Evolutionary conservation across 2,888 invertebrate species (phyloP), one percentile per base, ranked within the genome.

Genomic region (Noctua pronuba): DNA sequence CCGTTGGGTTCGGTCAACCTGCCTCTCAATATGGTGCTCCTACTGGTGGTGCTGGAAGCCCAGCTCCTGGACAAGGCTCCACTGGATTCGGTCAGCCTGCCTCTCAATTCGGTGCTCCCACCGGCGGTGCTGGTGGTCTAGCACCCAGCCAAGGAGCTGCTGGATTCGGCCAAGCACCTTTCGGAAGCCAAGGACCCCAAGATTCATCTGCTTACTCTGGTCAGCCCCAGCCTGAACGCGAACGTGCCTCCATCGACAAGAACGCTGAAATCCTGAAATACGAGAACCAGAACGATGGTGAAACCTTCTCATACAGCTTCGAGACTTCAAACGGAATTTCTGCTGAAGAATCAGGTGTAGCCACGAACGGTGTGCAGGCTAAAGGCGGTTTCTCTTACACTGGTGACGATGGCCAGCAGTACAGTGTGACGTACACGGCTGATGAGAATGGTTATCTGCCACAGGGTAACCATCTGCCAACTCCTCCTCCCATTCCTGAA

Each of bases 281-380:
- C 78, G 93, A 95, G 16, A 96, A 93, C 83, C 92, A 95, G 80
- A 96, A 95, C 71, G 95, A 96, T 75, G 96, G 96, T 41, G 94
- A 96, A 69, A 93, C 92, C 13, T 96, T 94, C 85, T 87, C 94
- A 0, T 96, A 96, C 86, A 94, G 92, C 74, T 96, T 94, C 62
- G 96, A 96, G 88, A 96, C 96, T 5, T 96, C 96, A 0, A 96
- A 96, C 74, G 96, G 96, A 7, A 96, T 96, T 82, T 91, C 95
- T 77, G 96, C 95, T 90, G 96, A 96, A 82, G 96, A 96, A 83
- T 93, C 95, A 24, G 96, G 96, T 73, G 93, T 94, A 0, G 96
- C 96, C 46, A 95, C 95, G 0, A 94, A 95, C 75, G 96, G 96
- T 70, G 96, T 96, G 0, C 94, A 92, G 64, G 96, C 96, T 66